Conservation (phyloP, 92 coral and sea anemone species). For the Paramuricea clavata region DNA sequence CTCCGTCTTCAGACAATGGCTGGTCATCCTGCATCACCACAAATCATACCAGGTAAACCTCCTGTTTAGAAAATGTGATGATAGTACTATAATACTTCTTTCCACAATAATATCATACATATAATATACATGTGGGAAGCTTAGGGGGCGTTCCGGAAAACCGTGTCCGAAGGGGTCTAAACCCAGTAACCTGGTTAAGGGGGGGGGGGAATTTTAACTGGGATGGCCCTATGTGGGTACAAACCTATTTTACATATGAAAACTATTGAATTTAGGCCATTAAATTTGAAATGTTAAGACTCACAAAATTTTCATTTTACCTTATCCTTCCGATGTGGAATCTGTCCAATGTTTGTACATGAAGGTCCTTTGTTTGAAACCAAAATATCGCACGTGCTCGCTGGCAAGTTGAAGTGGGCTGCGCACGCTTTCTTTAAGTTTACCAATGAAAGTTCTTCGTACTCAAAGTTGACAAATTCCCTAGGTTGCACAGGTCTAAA, state of each 20-base stretch:
- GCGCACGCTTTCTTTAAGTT: slow-evolving; percentile 33
- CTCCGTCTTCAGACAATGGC: neutral
- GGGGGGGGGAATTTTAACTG: no score
- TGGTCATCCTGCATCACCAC: slow-evolving; percentile 51
- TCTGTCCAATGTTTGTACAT: neutral
- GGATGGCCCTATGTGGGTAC: no score
- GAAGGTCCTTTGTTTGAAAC: slow-evolving; percentile 22
- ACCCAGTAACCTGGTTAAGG: no score
- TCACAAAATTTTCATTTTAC: neutral
- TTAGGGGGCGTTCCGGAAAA: no score
- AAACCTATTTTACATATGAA: no score
- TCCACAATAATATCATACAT: no score
- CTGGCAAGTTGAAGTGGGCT: slow-evolving; percentile 1
- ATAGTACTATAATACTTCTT: no score
- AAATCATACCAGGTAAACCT: slow-evolving; percentile 61
- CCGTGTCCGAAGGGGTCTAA: no score
- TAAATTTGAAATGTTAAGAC: neutral
- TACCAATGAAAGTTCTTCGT: slow-evolving; percentile 30
- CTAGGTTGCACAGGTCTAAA: slow-evolving; percentile 43
- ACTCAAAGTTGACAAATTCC: slow-evolving; percentile 24
- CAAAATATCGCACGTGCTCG: slow-evolving; percentile 5
- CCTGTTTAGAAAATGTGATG: neutral
- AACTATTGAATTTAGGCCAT: no score
- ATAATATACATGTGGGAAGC: neutral
- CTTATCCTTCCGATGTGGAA: slow-evolving; percentile 21